phyloP scores from a whole-genome alignment of 2,797 vertebrate genomes.

The Gila robusta region DNA sequence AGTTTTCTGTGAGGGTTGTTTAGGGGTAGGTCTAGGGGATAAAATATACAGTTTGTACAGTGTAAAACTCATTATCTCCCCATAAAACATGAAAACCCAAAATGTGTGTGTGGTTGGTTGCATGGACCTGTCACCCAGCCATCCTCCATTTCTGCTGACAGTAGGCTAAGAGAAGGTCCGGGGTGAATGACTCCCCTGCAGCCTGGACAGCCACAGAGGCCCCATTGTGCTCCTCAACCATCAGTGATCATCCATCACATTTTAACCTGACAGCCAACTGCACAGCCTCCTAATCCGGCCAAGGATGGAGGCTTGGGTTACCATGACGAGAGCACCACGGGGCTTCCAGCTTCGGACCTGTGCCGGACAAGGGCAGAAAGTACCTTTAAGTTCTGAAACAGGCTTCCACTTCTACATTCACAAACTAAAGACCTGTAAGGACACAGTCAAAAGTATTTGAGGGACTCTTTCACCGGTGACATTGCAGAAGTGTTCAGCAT shows the following conservation, averaged over 20 bases:
- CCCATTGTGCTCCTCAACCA: constrained; percentile 92
- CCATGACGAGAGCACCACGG: constrained; percentile 41
- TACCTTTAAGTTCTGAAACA: neutral
- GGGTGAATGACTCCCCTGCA: constrained; percentile 85
- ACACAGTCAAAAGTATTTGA: neutral
- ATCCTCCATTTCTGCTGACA: constrained; percentile 77
- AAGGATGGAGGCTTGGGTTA: constrained; percentile 65
- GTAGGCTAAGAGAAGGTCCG: constrained; percentile 77
- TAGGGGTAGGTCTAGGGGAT: neutral
- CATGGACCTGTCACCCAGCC: constrained; percentile 56
- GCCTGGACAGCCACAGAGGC: constrained; percentile 79
- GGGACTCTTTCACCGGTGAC: constrained; percentile 10
- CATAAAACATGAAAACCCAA: neutral
- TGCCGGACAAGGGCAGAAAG: neutral
- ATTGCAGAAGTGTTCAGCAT: neutral
- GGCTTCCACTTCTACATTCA: neutral
- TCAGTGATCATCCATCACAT: constrained; percentile 93
- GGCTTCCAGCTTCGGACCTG: constrained; percentile 3
- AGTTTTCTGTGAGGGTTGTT: neutral
- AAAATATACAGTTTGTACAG: neutral
- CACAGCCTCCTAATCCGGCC: constrained; percentile 78
- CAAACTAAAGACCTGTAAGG: neutral
- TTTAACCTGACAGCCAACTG: constrained; percentile 92
- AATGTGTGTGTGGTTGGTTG: neutral
- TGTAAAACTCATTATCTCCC: neutral